Evolutionary conservation across 2,888 invertebrate genomes (phyloP), one percentile per base, ranked within the genome.

Genomic region (Argyresthia albistria): DNA sequence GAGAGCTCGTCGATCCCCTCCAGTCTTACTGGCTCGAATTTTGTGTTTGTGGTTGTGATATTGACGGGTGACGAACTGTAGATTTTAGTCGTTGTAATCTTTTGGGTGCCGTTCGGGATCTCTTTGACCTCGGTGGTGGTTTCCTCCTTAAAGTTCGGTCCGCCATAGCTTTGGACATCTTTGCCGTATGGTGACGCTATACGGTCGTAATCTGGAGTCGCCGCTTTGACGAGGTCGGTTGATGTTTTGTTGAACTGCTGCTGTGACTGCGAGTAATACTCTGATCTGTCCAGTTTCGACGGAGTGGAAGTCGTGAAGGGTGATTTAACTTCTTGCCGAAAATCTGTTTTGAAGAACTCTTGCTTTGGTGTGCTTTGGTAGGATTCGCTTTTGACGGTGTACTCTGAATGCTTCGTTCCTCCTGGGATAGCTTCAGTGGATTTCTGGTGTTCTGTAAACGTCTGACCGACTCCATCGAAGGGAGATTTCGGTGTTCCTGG

Each of bases 31-130:
- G 87, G 84, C 45, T 86, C 87, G 62, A 83, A 88, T 60, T 87
- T 88, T 0, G 86, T 88, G 56, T 73, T 89, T 0, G 88, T 88
- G 4, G 78, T 86, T 0, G 80, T 88, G 8, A 88, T 64, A 51
- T 88, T 89, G 1, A 89, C 88, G 0, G 90, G 90, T 0, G 89
- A 88, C 0, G 90, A 89, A 53, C 89, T 87, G 64, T 89, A 90
- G 0, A 90, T 82, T 54, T 90, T 90, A 0, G 90, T 90, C 0
- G 88, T 90, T 0, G 89, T 88, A 0, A 90, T 80, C 55, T 90
- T 90, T 49, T 90, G 80, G 0, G 87, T 88, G 0, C 89, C 89
- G 39, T 89, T 89, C 0, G 90, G 90, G 46, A 88, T 79, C 39
- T 83, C 80, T 55, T 89, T 90, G 0, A 84, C 88, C 53, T 90